Percentiles rank a stretch among this genome's conserved stretches.
phyloP scores from a whole-genome alignment of 2,888 invertebrate genomes.

The Eupithecia insigniata region DNA sequence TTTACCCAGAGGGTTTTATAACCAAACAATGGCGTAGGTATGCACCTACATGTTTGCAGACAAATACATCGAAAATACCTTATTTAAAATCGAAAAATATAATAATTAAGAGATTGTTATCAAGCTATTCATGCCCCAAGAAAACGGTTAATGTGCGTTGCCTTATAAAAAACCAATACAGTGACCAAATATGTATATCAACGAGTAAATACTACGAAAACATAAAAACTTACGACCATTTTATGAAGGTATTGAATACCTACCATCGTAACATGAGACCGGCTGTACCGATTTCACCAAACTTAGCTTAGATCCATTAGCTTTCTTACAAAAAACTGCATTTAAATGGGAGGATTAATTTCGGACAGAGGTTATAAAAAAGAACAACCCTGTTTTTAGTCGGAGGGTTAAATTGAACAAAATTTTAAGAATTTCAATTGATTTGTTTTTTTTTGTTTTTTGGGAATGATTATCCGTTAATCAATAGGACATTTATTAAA shows the following conservation, averaged over 20 bases:
- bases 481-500: too few relatives aligned
- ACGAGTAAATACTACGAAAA: background rate
- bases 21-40: background rate
- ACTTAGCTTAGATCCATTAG: background rate
- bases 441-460: too few relatives aligned
- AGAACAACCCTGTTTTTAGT: too few relatives aligned
- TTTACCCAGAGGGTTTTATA: background rate
- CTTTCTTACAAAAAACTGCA: background rate
- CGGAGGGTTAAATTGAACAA: too few relatives aligned
- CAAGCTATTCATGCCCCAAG: background rate
- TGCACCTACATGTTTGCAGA: too few relatives aligned
- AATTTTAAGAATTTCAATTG: too few relatives aligned
- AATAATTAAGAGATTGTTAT: background rate
- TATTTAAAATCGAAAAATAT: too few relatives aligned
- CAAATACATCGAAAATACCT: background rate
- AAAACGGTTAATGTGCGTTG: background rate
- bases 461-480: too few relatives aligned
- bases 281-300: background rate
- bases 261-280: background rate
- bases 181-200: background rate
- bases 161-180: background rate
- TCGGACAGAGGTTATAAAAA: too few relatives aligned
- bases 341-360: background rate
- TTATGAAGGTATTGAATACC: background rate
- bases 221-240: background rate